phyloP scores from a whole-genome alignment of 2,113 vertebrate genomes.

The Leptodactylus fuscus region DNA sequence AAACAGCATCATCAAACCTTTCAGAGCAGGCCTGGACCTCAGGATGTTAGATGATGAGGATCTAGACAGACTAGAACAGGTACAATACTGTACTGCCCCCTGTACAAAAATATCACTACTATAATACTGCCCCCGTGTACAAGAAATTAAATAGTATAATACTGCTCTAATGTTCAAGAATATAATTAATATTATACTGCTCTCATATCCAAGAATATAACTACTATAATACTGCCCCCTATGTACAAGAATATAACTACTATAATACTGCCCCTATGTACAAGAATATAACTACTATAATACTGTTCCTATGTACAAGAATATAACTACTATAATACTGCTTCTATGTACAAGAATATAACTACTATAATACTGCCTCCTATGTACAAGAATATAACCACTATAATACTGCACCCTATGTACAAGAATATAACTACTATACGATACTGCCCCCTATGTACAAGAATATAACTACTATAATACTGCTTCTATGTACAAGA shows the following conservation, averaged over 20 bases:
- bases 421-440: conserved; percentile 21
- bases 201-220: neutral
- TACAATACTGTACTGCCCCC: conserved; percentile 58
- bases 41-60: conserved; percentile 90
- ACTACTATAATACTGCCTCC: conserved; percentile 5
- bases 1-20: conserved; percentile 84
- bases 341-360: neutral
- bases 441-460: conserved; percentile 9
- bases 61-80: conserved; percentile 92
- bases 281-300: conserved; percentile 19
- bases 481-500: neutral
- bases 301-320: conserved; percentile 1
- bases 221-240: conserved; percentile 18
- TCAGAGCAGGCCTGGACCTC: conserved; percentile 80
- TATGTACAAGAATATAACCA: conserved; percentile 15
- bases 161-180: neutral
- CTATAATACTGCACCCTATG: conserved; percentile 17
- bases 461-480: conserved; percentile 23
- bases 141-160: conserved; percentile 11
- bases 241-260: conserved; percentile 18
- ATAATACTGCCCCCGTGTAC: conserved; percentile 12
- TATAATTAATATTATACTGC: conserved; percentile 10
- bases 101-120: neutral
- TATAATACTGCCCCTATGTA: conserved; percentile 10
- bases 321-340: conserved; percentile 29